Evolutionary conservation across 2,113 vertebrate genomes (phyloP).

Genomic region (Anguilla rostrata): DNA sequence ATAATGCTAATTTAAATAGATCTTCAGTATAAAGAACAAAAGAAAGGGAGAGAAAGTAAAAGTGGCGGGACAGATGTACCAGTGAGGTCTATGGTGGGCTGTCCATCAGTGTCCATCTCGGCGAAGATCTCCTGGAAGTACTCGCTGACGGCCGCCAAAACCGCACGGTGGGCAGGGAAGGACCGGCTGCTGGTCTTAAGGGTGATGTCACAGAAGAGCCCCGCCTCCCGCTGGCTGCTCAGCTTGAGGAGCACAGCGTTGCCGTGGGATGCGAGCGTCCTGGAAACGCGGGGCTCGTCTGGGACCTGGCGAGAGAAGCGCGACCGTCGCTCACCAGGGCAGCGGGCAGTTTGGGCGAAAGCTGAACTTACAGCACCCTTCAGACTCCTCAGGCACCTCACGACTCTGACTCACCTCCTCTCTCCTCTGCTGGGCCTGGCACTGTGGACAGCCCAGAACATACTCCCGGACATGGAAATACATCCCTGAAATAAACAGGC

Average conservation of each 20-base stretch:
- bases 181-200: constrained; percentile 65
- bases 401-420: constrained; percentile 50
- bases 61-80: constrained; percentile 52
- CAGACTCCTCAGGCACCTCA: no score
- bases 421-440: constrained; percentile 55
- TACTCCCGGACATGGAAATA: constrained; percentile 74
- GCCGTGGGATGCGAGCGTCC: constrained; percentile 65
- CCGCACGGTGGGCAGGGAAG: constrained; percentile 72
- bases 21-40: constrained; percentile 13
- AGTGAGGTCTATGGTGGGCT: constrained; percentile 70
- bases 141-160: constrained; percentile 76
- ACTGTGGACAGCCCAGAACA: constrained; percentile 68
- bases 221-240: constrained; percentile 71
- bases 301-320: constrained; percentile 38
- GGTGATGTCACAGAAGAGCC: constrained; percentile 77
- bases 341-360: no score
- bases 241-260: constrained; percentile 67
- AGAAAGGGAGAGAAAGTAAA: constrained; percentile 29
- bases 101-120: constrained; percentile 65
- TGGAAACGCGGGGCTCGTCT: constrained; percentile 57
- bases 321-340: neutral
- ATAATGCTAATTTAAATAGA: no score
- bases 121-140: constrained; percentile 78
- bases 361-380: no score
- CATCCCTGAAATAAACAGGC: constrained; percentile 62